Percentiles rank a stretch among this genome's conserved stretches.
These are phyloP conservation scores for Actinia tenebrosa DNA, from an alignment of 64 coral and sea anemone species.

Conservation along the genomic window DNA sequence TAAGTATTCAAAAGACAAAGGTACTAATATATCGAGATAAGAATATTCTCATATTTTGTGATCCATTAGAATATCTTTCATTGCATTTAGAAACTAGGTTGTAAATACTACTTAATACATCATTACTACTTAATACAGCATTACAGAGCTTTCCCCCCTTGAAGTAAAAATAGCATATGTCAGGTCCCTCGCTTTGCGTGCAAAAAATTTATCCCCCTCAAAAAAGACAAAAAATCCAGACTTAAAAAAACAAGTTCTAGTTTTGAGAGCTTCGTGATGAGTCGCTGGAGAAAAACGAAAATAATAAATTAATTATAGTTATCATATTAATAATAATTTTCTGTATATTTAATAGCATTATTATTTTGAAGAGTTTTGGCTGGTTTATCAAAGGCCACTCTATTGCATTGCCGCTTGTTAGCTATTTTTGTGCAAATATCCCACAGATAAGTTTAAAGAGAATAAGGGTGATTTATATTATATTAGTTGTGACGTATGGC, in stretches of 20 bases:
- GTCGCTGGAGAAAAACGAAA: background rate
- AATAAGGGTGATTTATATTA: background rate
- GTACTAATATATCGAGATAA: background rate
- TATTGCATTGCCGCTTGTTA: background rate
- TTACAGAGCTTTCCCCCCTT: background rate
- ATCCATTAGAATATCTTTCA: background rate
- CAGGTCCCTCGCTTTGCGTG: background rate
- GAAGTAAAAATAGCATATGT: background rate
- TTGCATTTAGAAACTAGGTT: background rate
- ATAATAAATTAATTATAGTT: background rate
- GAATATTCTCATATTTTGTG: constrained; percentile 4
- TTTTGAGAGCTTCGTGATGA: background rate
- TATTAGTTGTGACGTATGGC: background rate
- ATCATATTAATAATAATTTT: background rate
- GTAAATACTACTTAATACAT: background rate
- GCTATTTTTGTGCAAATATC: background rate
- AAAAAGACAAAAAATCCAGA: background rate
- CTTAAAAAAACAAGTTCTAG: background rate
- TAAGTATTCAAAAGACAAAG: background rate
- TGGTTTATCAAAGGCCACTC: background rate
- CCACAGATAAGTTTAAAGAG: background rate
- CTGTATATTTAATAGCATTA: background rate
- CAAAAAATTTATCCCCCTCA: background rate
- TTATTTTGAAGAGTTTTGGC: background rate
- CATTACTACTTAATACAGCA: background rate